Percentiles rank a stretch among this genome's conserved stretches.
Conservation (phyloP, 2,113 vertebrate genomes). For the Morone chrysops region DNA sequence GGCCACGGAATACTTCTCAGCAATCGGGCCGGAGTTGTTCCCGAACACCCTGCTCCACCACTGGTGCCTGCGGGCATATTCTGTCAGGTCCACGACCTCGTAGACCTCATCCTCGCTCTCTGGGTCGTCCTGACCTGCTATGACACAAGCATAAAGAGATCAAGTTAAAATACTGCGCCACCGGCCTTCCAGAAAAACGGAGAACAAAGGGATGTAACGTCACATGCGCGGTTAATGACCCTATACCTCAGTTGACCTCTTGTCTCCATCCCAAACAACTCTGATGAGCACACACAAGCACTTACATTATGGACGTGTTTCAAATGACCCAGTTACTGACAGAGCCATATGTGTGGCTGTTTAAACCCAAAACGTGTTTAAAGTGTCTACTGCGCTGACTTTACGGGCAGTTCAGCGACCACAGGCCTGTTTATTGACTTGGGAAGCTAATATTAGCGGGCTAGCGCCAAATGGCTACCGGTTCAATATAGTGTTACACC, state of each 20-base stretch:
- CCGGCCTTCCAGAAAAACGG: too few species aligned
- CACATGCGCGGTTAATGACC: not conserved
- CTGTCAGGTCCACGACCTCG: slow-evolving; percentile 95
- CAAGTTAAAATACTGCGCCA: fast-evolving
- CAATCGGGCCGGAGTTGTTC: slow-evolving; percentile 93
- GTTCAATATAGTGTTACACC: not conserved
- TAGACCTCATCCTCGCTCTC: slow-evolving; percentile 96
- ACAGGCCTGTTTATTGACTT: not conserved
- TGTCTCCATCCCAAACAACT: not conserved
- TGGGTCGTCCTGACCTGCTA: slow-evolving; percentile 82
- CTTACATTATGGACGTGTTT: not conserved
- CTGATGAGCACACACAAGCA: too few species aligned
- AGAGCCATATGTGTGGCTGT: not conserved
- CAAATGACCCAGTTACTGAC: not conserved
- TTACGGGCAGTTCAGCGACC: not conserved
- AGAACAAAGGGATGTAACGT: not conserved
- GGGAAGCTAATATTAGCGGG: slow-evolving; percentile 46
- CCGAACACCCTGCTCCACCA: slow-evolving; percentile 98
- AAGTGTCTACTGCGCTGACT: too few species aligned
- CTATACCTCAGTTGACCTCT: not conserved
- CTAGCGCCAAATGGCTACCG: slow-evolving; percentile 62
- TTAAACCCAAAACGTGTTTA: not conserved
- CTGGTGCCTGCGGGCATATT: slow-evolving; percentile 94
- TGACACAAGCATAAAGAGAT: not conserved
- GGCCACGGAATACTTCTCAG: slow-evolving; percentile 97